A percentile compares a stretch with the other conserved stretches of the same genome.
These are phyloP conservation scores for Ursus arctos DNA, from an alignment of 2,113 vertebrate genomes.

Conservation along the genomic window DNA sequence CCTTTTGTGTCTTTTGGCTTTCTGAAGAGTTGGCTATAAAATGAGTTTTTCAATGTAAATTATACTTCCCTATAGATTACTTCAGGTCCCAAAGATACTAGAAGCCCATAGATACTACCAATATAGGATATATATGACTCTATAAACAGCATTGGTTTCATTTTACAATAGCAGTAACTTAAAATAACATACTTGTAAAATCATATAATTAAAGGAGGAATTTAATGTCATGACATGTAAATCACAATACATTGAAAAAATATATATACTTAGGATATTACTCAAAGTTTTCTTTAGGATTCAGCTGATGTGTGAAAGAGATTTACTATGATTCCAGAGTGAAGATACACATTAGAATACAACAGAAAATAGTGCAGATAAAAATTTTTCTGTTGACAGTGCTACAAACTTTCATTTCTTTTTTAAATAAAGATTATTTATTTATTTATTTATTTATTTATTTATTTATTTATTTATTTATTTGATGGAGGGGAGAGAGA, in stretches of 20 bases:
- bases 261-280: background rate
- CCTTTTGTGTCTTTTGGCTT: background rate
- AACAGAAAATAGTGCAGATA: background rate
- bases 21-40: background rate
- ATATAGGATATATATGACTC: background rate
- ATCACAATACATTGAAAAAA: conserved; percentile 24
- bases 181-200: background rate
- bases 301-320: background rate
- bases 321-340: background rate
- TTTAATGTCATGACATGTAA: background rate
- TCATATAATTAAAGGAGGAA: background rate
- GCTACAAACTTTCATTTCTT: background rate
- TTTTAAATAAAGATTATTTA: too few relatives aligned
- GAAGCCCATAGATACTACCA: background rate
- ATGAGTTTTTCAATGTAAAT: background rate
- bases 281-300: background rate
- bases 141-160: background rate
- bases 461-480: too few relatives aligned
- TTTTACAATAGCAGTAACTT: conserved; percentile 1
- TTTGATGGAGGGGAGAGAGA: too few relatives aligned
- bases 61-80: background rate
- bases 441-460: too few relatives aligned
- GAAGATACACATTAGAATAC: background rate
- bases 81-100: background rate
- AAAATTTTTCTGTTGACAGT: background rate